Evolutionary conservation across 1,140 invertebrate genomes (phyloP).

Genomic region (Octopus bimaculoides): DNA sequence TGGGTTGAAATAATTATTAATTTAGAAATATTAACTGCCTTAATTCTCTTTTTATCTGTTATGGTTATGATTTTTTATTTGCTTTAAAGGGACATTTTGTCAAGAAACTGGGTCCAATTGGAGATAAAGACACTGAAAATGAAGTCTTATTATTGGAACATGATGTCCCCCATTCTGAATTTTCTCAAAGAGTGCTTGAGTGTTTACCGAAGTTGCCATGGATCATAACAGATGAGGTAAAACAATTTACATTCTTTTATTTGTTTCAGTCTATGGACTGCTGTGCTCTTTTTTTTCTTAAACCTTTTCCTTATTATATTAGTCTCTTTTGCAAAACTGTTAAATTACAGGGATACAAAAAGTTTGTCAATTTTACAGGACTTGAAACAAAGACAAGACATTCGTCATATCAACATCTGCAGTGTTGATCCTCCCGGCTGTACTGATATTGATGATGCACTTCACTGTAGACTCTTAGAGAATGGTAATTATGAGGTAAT

Average conservation of each 20-base stretch:
- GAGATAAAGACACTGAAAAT: constrained; percentile 91
- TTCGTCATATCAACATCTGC: constrained; percentile 83
- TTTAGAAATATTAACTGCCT: too few relatives aligned
- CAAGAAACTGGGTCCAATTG: constrained; percentile 55
- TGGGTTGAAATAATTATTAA: too few relatives aligned
- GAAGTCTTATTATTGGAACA: constrained; percentile 92
- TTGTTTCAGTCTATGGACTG: too few relatives aligned
- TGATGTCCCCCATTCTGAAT: constrained; percentile 92
- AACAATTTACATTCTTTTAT: constrained; percentile 1
- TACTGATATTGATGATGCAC: constrained; percentile 98
- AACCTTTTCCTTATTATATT: not conserved
- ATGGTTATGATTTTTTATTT: not conserved
- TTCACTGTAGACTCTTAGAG: constrained; percentile 79
- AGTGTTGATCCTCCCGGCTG: constrained; percentile 98
- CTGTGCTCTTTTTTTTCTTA: not conserved
- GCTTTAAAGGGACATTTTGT: constrained; percentile 63
- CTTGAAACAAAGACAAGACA: constrained; percentile 73
- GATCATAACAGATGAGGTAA: constrained; percentile 78
- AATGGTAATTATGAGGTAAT: constrained; percentile 75
- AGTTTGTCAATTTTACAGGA: constrained; percentile 64
- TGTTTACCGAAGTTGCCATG: constrained; percentile 90
- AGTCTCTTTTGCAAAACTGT: too few relatives aligned
- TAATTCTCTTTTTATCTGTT: too few relatives aligned
- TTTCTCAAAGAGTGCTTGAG: constrained; percentile 89
- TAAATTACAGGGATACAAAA: too few relatives aligned